Base-by-base conservation (phyloP, 2,888 invertebrate species). In the Lithodes maja region DNA sequence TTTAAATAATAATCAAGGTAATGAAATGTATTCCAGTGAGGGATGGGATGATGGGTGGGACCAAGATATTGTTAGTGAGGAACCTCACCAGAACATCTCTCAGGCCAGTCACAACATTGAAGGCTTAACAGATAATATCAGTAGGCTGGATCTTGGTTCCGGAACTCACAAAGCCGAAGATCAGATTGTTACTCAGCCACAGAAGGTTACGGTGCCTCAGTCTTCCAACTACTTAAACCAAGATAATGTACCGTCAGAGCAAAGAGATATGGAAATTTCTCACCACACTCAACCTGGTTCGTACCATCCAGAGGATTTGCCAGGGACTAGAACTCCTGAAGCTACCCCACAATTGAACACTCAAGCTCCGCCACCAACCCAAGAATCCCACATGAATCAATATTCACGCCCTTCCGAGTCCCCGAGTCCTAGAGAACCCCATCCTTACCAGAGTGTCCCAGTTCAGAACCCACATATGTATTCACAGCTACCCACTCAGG, bases 41-140 rank as follows among this genome's bases (percentile, higher is more conserved):
- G 82, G 50, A 17, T 86, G 86, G 86, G 86, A 86, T 53, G 81
- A 55, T 86, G 82, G 49, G 2, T 86, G 81, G 86, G 86, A 86
- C 15, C 82, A 86, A 77, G 77, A 82, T 54, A 53, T 52, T 17
- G 7, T n/a, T 7, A 2, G 7, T 71, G 52, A n/a, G 52, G n/a
- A 71, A 71, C 5, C 50, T 50, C 7, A 9, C 5, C n/a, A 15
- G 33, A 74, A 1, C 1, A 3, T 2, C 2, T 5, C 69, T n/a
- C 5, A 9, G 49, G 17, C 53, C 49, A 53, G 33, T 3, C 74
- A 84, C 50, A 55, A 53, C 49, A 75, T 84, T 2, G 61, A 77
- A n/a, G 12, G 12, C 7, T n/a, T 79, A 2, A 33, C 79, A 68
- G 54, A 79, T n/a, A 17, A 52, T 3, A 9, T 79, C 33, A 71